Evolutionary conservation across 2,113 vertebrate species (phyloP), one percentile per base, ranked within the genome.

Genomic region (Danionella cerebrum): DNA sequence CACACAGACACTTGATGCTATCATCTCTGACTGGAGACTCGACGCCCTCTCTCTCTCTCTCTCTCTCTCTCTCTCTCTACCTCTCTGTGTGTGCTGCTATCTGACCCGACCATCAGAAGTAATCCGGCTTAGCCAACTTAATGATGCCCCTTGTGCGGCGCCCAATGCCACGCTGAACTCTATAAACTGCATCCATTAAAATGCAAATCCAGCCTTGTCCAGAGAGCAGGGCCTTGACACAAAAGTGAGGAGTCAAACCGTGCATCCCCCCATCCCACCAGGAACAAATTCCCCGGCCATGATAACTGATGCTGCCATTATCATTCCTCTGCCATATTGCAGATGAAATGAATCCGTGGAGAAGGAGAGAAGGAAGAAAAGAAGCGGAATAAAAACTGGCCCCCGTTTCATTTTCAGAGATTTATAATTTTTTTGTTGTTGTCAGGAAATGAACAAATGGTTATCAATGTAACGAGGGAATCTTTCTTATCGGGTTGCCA

Each of bases 391-490:
- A 88, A 88, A 89, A 89, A 84, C 86, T 85, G 88, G 87, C 84
- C 87, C 88, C 84, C 82, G 85, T 89, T 93, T 89, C 87, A 90
- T 91, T 91, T 90, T 68, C 86, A 86, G 86, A 90, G 90, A 87
- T 89, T 90, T 90, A 78, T 91, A 76, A 74, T 87, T 87, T 80
- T 90, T 91, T 90, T 91, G 89, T 94, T 96, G 94, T 95, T 93
- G 94, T 96, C 94, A 97, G 96, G 95, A 98, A 98, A 98, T 98
- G 94, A 97, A 95, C 93, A 95, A 96, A 95, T 91, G 93, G 91
- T 94, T 97, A 97, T 98, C 92, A 94, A 90, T 91, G 93, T 94
- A 91, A 86, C 81, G 89, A 85, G 68, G 83, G 83, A 88, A 88
- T 87, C 90, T 91, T 94, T 92, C 92, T 84, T 84, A 79, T 96